phyloP scores from a whole-genome alignment of 35 echinoderm and acorn worm genomes.

The Holothuria glaberrima region DNA sequence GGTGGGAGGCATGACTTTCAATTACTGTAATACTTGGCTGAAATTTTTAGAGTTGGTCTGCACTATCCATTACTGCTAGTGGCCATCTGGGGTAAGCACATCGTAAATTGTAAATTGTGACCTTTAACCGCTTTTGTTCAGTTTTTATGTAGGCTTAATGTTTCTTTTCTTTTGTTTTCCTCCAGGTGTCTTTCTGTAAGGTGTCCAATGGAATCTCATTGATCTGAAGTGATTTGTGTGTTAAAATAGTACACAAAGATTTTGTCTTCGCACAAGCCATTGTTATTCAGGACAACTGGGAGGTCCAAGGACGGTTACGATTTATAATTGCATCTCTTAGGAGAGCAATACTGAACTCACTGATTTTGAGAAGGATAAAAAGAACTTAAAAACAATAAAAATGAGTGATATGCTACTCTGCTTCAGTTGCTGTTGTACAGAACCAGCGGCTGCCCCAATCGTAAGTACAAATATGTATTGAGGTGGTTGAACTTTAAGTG shows the following conservation, averaged over 20 bases:
- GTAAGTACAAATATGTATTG: background rate
- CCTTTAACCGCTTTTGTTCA: too few species aligned
- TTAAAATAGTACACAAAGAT: background rate
- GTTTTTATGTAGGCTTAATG: too few species aligned
- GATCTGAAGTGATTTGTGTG: background rate
- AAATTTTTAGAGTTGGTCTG: too few species aligned
- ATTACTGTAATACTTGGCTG: too few species aligned
- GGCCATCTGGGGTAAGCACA: too few species aligned
- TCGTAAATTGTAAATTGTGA: too few species aligned
- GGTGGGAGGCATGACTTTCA: too few species aligned
- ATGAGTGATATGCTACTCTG: constrained; percentile 39
- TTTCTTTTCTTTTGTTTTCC: too few species aligned
- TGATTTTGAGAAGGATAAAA: background rate
- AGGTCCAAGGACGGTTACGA: background rate
- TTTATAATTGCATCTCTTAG: background rate
- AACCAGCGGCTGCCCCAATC: constrained; percentile 18
- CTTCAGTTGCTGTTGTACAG: constrained; percentile 33
- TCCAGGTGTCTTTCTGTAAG: too few species aligned
- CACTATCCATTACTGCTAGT: too few species aligned
- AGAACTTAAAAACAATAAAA: background rate
- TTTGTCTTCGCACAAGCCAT: background rate
- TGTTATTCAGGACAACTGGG: background rate
- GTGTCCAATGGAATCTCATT: background rate
- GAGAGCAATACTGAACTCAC: background rate
- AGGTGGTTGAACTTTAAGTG: background rate